Percentiles rank a stretch among this genome's conserved stretches.
Evolutionary conservation across 2,797 vertebrate species (phyloP).

Genomic region (Alosa sapidissima): DNA sequence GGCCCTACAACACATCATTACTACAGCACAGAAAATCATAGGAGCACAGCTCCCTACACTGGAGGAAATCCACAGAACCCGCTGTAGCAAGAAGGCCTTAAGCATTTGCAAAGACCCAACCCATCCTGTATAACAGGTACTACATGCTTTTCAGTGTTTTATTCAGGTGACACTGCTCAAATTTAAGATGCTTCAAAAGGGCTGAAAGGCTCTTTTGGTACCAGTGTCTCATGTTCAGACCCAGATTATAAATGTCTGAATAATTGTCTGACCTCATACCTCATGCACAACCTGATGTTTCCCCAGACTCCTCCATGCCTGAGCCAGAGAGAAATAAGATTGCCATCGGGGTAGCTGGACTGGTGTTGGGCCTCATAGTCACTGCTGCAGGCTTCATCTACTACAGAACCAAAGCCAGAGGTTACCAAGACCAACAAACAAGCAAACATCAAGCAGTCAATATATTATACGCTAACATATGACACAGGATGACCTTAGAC

Average conservation of each 20-base stretch:
- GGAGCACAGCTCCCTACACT: too few relatives aligned
- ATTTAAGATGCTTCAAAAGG: background rate
- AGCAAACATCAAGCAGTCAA: background rate
- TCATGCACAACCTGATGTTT: conserved; percentile 1
- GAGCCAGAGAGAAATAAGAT: conserved; percentile 50
- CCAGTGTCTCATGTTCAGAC: background rate
- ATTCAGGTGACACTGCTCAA: background rate
- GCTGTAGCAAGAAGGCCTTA: too few relatives aligned
- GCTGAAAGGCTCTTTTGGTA: too few relatives aligned
- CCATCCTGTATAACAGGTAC: too few relatives aligned
- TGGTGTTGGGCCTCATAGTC: conserved; percentile 59
- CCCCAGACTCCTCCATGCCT: conserved; percentile 44
- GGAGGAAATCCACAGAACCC: too few relatives aligned
- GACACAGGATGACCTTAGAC: background rate
- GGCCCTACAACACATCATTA: too few relatives aligned
- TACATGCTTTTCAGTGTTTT: too few relatives aligned
- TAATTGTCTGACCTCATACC: background rate
- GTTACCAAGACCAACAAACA: conserved; percentile 31
- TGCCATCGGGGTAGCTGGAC: conserved; percentile 50
- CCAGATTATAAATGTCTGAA: background rate
- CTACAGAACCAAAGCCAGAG: conserved; percentile 50
- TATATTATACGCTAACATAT: background rate
- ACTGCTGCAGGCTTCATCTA: conserved; percentile 53
- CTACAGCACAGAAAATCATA: too few relatives aligned
- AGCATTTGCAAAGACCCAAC: too few relatives aligned